These are phyloP conservation scores for Calliopum simillimum DNA, from an alignment of 2,888 invertebrate species.

Conservation along the genomic window DNA sequence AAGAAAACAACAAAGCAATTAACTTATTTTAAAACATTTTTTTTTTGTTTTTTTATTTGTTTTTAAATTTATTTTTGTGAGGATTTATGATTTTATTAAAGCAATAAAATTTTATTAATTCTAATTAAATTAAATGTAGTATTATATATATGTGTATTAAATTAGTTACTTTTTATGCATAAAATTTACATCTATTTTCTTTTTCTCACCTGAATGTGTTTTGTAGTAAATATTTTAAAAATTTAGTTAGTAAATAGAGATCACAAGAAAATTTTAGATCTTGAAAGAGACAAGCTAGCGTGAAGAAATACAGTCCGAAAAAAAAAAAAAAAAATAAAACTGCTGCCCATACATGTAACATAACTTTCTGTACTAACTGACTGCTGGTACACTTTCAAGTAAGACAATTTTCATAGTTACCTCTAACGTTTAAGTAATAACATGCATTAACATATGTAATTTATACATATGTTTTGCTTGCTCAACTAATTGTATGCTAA, in stretches of 20 bases:
- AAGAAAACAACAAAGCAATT: neutral
- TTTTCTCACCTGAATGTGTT: conserved; percentile 23
- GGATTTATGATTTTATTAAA: conserved; percentile 23
- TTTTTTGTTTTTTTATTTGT: conserved; percentile 18
- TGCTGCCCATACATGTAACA: neutral
- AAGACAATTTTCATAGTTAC: conserved; percentile 6
- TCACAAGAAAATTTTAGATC: conserved; percentile 21
- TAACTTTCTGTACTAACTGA: neutral
- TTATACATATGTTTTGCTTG: neutral
- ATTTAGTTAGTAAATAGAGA: conserved; percentile 19
- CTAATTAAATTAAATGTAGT: conserved; percentile 7
- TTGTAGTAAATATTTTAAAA: conserved; percentile 13
- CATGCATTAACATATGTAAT: neutral
- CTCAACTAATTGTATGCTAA: neutral
- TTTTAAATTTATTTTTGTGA: neutral
- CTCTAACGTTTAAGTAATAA: conserved; percentile 14
- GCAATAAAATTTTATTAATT: conserved; percentile 28
- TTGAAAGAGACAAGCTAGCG: conserved; percentile 1
- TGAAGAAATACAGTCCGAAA: neutral
- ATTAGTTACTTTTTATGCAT: neutral
- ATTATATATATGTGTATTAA: conserved; percentile 24
- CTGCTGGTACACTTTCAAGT: conserved; percentile 10
- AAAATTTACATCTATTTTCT: conserved; percentile 22
- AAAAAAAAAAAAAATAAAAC: neutral
- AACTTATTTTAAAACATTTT: conserved; percentile 14